phyloP scores from a whole-genome alignment of 2,113 vertebrate species.

The Sinocyclocheilus maitianheensis region DNA sequence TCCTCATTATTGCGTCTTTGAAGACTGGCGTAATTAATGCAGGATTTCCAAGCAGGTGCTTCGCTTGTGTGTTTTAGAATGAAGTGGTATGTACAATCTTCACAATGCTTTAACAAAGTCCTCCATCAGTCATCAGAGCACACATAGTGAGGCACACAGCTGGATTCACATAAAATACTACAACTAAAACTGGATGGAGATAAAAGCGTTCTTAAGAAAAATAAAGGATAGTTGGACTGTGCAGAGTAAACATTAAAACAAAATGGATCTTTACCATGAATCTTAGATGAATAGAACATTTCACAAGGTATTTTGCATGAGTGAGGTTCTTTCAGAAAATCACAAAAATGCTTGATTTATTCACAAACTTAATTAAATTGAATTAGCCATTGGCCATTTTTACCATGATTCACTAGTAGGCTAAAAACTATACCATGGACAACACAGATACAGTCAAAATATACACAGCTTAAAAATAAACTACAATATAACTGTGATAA shows the following conservation, averaged over 20 bases:
- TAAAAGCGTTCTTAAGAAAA: slow-evolving; percentile 20
- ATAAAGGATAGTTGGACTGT: neutral
- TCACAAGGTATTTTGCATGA: neutral
- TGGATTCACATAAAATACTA: slow-evolving; percentile 31
- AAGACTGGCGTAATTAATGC: slow-evolving; percentile 8
- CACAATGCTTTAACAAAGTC: slow-evolving; percentile 24
- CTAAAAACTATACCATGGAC: too few species aligned
- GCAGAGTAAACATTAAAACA: neutral
- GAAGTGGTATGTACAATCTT: neutral
- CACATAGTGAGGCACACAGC: slow-evolving; percentile 42
- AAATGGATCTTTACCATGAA: neutral
- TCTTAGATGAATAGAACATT: neutral
- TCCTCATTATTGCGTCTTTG: slow-evolving; percentile 8
- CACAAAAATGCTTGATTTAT: neutral
- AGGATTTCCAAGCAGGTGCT: slow-evolving; percentile 7
- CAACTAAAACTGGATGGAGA: slow-evolving; percentile 2
- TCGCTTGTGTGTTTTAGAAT: neutral
- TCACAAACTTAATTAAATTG: too few species aligned
- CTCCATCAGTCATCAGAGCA: slow-evolving; percentile 28
- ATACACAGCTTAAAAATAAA: too few species aligned
- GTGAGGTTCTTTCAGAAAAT: neutral
- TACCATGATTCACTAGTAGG: too few species aligned
- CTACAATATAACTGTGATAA: too few species aligned
- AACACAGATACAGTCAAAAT: too few species aligned
- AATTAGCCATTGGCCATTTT: too few species aligned